Evolutionary conservation across 1,140 invertebrate species (phyloP).

Genomic region (Solen grandis): DNA sequence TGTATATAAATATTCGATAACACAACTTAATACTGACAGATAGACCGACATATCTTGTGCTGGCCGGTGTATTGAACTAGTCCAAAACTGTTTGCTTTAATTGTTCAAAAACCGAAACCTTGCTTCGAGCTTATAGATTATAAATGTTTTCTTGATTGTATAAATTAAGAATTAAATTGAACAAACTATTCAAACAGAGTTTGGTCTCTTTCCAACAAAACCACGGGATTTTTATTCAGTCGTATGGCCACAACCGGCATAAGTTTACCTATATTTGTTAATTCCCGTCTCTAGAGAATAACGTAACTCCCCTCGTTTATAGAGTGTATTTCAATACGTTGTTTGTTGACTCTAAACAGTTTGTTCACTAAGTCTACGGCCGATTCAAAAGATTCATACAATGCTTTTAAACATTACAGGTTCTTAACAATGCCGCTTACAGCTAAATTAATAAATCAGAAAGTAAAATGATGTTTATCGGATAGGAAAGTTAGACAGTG

Average conservation of each 20-base stretch:
- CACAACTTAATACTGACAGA: conserved; percentile 1
- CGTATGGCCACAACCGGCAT: not conserved
- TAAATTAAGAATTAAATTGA: conserved; percentile 16
- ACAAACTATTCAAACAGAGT: conserved; percentile 18
- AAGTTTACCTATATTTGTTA: not conserved
- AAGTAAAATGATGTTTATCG: no score
- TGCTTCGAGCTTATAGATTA: no score
- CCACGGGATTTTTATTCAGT: not conserved
- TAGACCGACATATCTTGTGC: not conserved
- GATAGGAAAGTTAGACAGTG: no score
- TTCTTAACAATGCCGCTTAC: no score
- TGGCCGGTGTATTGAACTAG: not conserved
- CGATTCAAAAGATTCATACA: conserved; percentile 22
- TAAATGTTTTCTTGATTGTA: conserved; percentile 5
- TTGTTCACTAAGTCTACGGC: conserved; percentile 8
- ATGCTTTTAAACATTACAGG: no score
- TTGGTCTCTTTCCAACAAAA: conserved; percentile 27
- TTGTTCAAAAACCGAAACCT: no score
- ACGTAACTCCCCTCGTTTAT: not conserved
- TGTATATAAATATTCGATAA: not conserved
- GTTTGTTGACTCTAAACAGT: conserved; percentile 8
- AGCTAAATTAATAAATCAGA: no score
- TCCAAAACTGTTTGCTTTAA: no score
- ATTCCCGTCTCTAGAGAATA: not conserved
- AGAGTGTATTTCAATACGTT: not conserved